Percentiles rank a stretch among this genome's conserved stretches.
These are phyloP conservation scores for Carassius gibelio DNA, from an alignment of 2,113 vertebrate genomes.

Conservation along the genomic window DNA sequence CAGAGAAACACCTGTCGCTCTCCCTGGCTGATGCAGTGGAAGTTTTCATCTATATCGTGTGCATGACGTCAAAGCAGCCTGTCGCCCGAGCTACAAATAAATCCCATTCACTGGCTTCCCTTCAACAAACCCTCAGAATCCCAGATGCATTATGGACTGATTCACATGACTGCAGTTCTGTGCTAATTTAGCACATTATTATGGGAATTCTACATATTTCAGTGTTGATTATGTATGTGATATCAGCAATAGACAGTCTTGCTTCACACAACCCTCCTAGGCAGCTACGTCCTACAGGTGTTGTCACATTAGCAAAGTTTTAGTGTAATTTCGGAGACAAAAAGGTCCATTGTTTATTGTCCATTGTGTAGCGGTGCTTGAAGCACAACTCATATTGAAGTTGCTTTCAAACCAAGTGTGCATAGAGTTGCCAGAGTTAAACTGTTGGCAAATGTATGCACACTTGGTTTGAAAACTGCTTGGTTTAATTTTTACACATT, in stretches of 20 bases:
- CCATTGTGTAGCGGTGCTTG: not conserved
- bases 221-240: not conserved
- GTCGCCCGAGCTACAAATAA: not conserved
- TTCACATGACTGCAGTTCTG: not conserved
- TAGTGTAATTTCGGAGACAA: not conserved
- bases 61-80: conserved; percentile 27
- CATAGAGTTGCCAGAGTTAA: too few relatives aligned
- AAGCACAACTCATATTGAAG: not conserved
- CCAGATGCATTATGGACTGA: conserved; percentile 1
- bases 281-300: not conserved
- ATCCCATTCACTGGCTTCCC: conserved; percentile 21
- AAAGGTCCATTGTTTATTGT: not conserved
- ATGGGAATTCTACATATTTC: not conserved
- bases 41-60: not conserved
- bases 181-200: not conserved
- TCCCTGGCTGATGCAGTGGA: not conserved
- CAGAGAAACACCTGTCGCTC: conserved; percentile 2
- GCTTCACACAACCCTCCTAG: not conserved
- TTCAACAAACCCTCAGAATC: not conserved
- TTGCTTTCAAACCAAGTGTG: not conserved
- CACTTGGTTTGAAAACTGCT: too few relatives aligned
- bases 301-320: not conserved
- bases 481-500: too few relatives aligned
- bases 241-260: not conserved
- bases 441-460: too few relatives aligned